Conservation (phyloP, 2,888 invertebrate genomes). For the Flexamia atlantica region DNA sequence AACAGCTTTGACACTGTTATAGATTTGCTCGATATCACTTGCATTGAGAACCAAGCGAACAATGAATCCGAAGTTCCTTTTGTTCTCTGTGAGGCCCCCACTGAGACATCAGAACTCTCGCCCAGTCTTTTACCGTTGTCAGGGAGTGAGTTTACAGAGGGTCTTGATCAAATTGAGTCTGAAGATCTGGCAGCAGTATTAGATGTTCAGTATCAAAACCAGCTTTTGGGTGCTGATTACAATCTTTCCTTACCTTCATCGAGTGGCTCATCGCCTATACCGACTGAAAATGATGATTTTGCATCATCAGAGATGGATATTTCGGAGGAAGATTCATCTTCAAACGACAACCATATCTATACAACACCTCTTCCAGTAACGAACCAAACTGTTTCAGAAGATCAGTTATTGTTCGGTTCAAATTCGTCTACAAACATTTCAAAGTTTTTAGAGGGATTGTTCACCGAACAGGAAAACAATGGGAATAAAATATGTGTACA, state of each 20-base stretch:
- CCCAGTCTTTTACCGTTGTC: constrained; percentile 36
- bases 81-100: constrained; percentile 8
- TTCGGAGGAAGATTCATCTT: constrained; percentile 49
- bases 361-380: constrained; percentile 28
- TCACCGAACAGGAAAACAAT: constrained; percentile 3
- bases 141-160: constrained; percentile 58
- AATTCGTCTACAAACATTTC: constrained; percentile 62
- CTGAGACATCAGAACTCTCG: constrained; percentile 10
- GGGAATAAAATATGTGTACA: neutral
- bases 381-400: constrained; percentile 47
- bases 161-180: constrained; percentile 58
- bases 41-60: constrained; percentile 48
- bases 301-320: constrained; percentile 59
- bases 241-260: constrained; percentile 52
- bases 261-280: constrained; percentile 58
- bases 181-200: constrained; percentile 56
- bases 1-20: constrained; percentile 61
- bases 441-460: constrained; percentile 61
- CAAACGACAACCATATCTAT: constrained; percentile 37
- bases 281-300: constrained; percentile 59
- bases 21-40: constrained; percentile 57
- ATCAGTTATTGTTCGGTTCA: constrained; percentile 57
- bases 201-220: constrained; percentile 56
- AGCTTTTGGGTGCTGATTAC: constrained; percentile 52
- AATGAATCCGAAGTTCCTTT: constrained; percentile 25